Evolutionary conservation across 2,797 vertebrate species (phyloP).

Genomic region (Zalophus californianus): DNA sequence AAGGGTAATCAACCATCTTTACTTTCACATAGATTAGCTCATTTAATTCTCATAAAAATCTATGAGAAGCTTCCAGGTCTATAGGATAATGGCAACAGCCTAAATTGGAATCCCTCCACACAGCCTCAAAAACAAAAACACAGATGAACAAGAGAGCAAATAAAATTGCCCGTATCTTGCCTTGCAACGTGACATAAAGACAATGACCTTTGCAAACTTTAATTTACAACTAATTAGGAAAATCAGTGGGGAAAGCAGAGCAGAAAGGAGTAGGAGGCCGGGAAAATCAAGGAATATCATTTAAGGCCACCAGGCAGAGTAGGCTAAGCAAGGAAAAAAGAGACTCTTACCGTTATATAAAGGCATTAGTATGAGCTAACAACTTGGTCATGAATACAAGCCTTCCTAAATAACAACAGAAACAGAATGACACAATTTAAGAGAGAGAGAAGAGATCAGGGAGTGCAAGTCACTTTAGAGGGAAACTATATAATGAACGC

Average conservation of each 20-base stretch:
- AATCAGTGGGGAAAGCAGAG: not conserved
- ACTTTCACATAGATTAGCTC: constrained; percentile 60
- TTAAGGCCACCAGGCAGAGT: not conserved
- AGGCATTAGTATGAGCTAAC: not conserved
- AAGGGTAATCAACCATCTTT: constrained; percentile 49
- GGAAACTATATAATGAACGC: not conserved
- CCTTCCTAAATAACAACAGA: not conserved
- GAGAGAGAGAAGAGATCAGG: not conserved
- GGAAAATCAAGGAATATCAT: not conserved
- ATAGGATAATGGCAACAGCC: not conserved
- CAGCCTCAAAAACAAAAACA: not conserved
- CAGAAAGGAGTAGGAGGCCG: not conserved
- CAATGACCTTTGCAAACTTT: not conserved
- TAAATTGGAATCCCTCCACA: constrained; percentile 54
- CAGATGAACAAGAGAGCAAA: not conserved
- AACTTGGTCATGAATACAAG: not conserved
- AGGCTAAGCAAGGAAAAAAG: not conserved
- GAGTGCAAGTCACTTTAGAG: not conserved
- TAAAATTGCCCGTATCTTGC: constrained; percentile 20
- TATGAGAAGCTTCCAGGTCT: constrained; percentile 39
- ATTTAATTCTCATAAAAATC: constrained; percentile 68
- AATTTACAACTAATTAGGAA: not conserved
- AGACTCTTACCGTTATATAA: not conserved
- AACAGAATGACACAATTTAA: not conserved
- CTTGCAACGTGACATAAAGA: not conserved